Percentiles rank a stretch among this genome's conserved stretches.
phyloP scores from a whole-genome alignment of 2,888 invertebrate genomes.

The Coelinius sp. region DNA sequence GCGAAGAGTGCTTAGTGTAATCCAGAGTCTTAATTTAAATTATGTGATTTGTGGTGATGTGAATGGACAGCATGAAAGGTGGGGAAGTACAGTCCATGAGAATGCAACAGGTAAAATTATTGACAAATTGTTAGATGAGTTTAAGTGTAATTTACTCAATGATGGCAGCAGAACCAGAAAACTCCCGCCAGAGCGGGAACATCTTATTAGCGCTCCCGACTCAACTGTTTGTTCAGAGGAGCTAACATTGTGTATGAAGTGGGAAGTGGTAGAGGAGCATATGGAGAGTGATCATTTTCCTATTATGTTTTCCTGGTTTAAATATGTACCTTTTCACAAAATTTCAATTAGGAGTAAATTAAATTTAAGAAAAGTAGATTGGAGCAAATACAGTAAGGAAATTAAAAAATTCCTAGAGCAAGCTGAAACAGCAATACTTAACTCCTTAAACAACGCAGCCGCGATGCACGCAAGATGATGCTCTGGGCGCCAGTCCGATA shows the following conservation, averaged over 20 bases:
- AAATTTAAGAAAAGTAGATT: background rate
- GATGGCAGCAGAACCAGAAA: background rate
- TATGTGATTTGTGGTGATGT: background rate
- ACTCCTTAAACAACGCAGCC: too few species aligned
- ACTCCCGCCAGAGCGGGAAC: background rate
- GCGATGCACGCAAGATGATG: too few species aligned
- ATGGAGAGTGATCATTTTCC: background rate
- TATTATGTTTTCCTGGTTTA: background rate
- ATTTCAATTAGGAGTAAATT: background rate
- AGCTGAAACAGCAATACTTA: too few species aligned
- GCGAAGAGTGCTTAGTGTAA: background rate
- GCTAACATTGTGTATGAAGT: background rate
- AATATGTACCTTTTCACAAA: background rate
- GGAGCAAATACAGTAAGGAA: background rate
- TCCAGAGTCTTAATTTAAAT: background rate
- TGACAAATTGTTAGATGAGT: background rate
- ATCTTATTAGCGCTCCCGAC: background rate
- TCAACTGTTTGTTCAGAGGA: background rate
- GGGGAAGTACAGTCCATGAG: background rate
- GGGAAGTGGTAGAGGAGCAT: background rate
- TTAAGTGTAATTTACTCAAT: background rate
- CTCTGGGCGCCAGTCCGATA: too few species aligned
- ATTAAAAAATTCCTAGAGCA: too few species aligned
- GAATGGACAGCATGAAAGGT: background rate
- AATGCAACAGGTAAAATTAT: background rate